These are phyloP conservation scores for Dilophus febrilis DNA, from an alignment of 2,888 invertebrate species.

Conservation along the genomic window DNA sequence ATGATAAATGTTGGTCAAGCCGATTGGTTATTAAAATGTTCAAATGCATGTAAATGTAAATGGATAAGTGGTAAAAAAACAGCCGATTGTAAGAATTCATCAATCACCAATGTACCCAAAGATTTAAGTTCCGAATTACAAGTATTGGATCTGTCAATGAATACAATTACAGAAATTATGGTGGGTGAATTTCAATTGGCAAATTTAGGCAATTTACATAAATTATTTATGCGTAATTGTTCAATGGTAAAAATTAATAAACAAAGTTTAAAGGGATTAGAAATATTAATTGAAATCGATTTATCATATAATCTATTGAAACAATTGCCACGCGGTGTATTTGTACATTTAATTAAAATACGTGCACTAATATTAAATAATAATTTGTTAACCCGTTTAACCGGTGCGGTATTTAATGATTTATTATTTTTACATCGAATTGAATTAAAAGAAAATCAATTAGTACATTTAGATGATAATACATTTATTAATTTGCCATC, in stretches of 20 bases:
- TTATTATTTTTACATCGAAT: slow-evolving; percentile 58
- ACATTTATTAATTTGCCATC: slow-evolving; percentile 54
- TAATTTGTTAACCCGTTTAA: slow-evolving; percentile 55
- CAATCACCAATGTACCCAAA: slow-evolving; percentile 49
- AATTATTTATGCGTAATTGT: slow-evolving; percentile 58
- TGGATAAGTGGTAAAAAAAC: slow-evolving; percentile 75
- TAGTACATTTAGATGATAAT: slow-evolving; percentile 48
- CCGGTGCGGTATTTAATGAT: slow-evolving; percentile 56
- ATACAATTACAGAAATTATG: slow-evolving; percentile 45
- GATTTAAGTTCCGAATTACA: slow-evolving; percentile 55
- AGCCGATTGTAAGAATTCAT: slow-evolving; percentile 56
- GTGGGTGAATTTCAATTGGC: slow-evolving; percentile 50
- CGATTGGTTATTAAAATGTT: slow-evolving; percentile 26
- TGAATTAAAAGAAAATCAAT: slow-evolving; percentile 56
- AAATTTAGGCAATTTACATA: slow-evolving; percentile 62
- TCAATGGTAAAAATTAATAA: slow-evolving; percentile 52
- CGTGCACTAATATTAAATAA: slow-evolving; percentile 55
- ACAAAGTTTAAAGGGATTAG: slow-evolving; percentile 57
- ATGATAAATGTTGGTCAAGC: slow-evolving; percentile 5
- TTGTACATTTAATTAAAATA: slow-evolving; percentile 50
- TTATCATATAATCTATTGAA: slow-evolving; percentile 56
- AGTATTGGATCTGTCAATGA: slow-evolving; percentile 54
- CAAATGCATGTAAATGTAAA: slow-evolving; percentile 50
- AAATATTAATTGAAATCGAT: slow-evolving; percentile 67
- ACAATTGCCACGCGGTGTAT: slow-evolving; percentile 48